Conservation (phyloP, 2,113 vertebrate genomes). For the Ageneiosus marmoratus region DNA sequence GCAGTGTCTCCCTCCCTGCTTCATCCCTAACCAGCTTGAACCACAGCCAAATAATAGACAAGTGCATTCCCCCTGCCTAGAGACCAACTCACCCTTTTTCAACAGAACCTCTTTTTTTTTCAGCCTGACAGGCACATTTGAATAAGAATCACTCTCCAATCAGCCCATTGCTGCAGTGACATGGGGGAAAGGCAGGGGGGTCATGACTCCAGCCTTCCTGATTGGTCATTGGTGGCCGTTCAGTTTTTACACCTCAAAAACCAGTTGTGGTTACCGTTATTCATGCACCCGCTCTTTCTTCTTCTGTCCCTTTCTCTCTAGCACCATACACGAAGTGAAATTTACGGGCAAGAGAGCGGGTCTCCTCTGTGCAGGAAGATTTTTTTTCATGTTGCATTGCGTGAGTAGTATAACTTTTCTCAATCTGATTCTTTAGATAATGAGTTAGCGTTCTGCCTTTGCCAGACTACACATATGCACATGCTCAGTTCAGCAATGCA, state of each 20-base stretch:
- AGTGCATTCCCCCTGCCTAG: constrained; percentile 77
- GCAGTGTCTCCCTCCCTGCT: constrained; percentile 37
- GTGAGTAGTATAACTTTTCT: constrained; percentile 64
- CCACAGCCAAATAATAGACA: constrained; percentile 67
- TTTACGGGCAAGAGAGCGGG: constrained; percentile 32
- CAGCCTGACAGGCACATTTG: constrained; percentile 76
- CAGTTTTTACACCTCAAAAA: constrained; percentile 70
- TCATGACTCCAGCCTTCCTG: constrained; percentile 45
- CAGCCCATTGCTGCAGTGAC: constrained; percentile 70
- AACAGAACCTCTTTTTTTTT: constrained; percentile 65
- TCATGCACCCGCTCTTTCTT: constrained; percentile 46
- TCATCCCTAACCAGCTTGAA: constrained; percentile 53
- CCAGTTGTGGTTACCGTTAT: constrained; percentile 58
- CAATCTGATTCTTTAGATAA: constrained; percentile 24
- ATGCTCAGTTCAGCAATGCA: constrained; percentile 16
- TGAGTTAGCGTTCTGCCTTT: not conserved
- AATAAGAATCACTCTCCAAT: constrained; percentile 79
- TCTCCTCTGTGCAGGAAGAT: constrained; percentile 27
- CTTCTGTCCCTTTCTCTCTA: constrained; percentile 32
- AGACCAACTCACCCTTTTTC: constrained; percentile 73
- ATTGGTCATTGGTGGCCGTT: constrained; percentile 66
- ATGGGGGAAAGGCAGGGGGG: constrained; percentile 53
- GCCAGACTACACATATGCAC: constrained; percentile 29
- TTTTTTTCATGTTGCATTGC: constrained; percentile 53
- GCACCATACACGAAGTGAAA: constrained; percentile 27